These are phyloP conservation scores for Pemphredon lugubris DNA, from an alignment of 2,888 invertebrate genomes.

Conservation along the genomic window DNA sequence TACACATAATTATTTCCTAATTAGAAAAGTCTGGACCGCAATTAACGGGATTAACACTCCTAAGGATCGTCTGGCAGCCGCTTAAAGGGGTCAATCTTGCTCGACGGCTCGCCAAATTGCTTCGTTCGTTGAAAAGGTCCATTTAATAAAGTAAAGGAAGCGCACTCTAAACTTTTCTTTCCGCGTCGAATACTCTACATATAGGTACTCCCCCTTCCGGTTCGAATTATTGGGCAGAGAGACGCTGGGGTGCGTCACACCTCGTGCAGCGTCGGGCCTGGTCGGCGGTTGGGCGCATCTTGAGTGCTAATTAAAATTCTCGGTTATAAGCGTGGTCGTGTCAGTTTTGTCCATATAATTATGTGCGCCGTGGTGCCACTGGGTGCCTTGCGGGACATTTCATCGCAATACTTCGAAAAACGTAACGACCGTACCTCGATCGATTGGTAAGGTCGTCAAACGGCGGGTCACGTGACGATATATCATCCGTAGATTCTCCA, in stretches of 20 bases:
- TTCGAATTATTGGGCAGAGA: neutral
- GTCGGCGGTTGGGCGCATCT: neutral
- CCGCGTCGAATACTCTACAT: too few species aligned
- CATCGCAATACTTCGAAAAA: neutral
- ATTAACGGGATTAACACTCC: slow-evolving; percentile 50
- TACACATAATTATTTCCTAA: slow-evolving; percentile 46
- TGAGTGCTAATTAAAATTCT: slow-evolving; percentile 19
- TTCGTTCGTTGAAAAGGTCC: neutral
- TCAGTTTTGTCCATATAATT: slow-evolving; percentile 8
- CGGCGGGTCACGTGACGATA: slow-evolving; percentile 6
- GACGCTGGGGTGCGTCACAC: neutral
- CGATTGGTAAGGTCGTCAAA: neutral
- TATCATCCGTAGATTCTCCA: neutral
- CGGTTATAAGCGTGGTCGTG: neutral
- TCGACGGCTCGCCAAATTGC: neutral
- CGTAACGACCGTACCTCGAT: neutral
- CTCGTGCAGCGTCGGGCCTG: slow-evolving; percentile 7
- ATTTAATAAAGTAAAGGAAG: slow-evolving; percentile 3
- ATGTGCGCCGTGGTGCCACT: slow-evolving; percentile 1
- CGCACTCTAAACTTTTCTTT: slow-evolving; percentile 15
- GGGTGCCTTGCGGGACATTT: slow-evolving; percentile 1
- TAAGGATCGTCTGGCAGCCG: slow-evolving; percentile 16
- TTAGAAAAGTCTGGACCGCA: slow-evolving; percentile 46
- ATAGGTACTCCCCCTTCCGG: neutral
- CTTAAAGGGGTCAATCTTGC: slow-evolving; percentile 12